These are phyloP conservation scores for Melikaiella ostensackeni DNA, from an alignment of 2,888 invertebrate species.

Conservation along the genomic window DNA sequence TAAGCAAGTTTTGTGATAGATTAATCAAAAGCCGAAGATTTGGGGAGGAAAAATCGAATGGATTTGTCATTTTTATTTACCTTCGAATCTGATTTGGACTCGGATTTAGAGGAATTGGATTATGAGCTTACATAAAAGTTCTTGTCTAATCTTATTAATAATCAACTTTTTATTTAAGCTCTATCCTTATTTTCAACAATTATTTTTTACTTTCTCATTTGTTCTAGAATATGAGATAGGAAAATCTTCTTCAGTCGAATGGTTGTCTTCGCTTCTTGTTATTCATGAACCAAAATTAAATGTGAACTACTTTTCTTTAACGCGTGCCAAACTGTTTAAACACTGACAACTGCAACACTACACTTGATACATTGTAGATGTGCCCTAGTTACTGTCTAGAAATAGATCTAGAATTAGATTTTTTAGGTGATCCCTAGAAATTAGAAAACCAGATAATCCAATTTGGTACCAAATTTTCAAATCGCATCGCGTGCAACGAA, in stretches of 20 bases:
- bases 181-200: background rate
- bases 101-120: background rate
- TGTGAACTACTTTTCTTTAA: background rate
- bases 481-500: constrained; percentile 16
- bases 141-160: background rate
- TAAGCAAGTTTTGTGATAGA: background rate
- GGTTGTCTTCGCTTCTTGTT: too few relatives aligned
- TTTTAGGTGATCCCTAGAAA: constrained; percentile 19
- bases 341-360: constrained; percentile 50
- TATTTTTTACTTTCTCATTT: background rate
- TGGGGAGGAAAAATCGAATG: background rate
- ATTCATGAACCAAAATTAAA: background rate
- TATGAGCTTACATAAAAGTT: too few relatives aligned
- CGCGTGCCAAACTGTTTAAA: background rate
- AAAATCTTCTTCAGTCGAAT: too few relatives aligned
- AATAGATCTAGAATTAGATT: constrained; percentile 51
- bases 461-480: background rate
- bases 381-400: constrained; percentile 57
- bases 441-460: constrained; percentile 4
- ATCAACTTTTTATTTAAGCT: background rate
- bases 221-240: too few relatives aligned
- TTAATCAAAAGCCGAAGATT: background rate
- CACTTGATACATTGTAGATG: constrained; percentile 56
- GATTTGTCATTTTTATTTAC: background rate
- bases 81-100: background rate